These are phyloP conservation scores for Scartelaos histophorus DNA, from an alignment of 2,113 vertebrate genomes.

Conservation along the genomic window DNA sequence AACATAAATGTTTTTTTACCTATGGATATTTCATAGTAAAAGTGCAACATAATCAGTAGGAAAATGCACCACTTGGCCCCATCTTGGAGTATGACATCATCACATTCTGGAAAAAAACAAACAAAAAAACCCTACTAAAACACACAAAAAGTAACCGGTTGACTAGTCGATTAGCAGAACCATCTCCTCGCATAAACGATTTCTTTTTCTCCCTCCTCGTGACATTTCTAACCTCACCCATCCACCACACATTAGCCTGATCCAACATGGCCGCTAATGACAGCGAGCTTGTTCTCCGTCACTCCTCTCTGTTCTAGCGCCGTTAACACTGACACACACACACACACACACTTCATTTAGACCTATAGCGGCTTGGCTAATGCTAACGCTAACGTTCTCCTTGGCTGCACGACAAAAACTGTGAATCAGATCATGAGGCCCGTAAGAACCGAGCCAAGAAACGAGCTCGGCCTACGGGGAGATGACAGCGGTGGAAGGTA, in stretches of 20 bases:
- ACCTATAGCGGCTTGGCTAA: slow-evolving; percentile 52
- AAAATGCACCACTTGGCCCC: too few relatives aligned
- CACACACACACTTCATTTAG: slow-evolving; percentile 69
- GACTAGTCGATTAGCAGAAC: not conserved
- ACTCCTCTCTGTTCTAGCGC: slow-evolving; percentile 50
- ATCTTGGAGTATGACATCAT: too few relatives aligned
- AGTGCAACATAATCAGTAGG: too few relatives aligned
- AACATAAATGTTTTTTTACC: too few relatives aligned
- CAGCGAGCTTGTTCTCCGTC: slow-evolving; percentile 45
- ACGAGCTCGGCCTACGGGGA: slow-evolving; percentile 45
- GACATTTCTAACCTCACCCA: slow-evolving; percentile 29
- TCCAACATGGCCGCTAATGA: slow-evolving; percentile 59
- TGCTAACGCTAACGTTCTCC: slow-evolving; percentile 46
- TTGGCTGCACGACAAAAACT: slow-evolving; percentile 71
- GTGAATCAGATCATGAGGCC: slow-evolving; percentile 74
- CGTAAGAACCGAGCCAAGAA: slow-evolving; percentile 57
- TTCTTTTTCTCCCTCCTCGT: slow-evolving; percentile 2
- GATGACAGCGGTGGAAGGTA: slow-evolving; percentile 36
- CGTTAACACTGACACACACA: slow-evolving; percentile 64
- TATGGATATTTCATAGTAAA: too few relatives aligned
- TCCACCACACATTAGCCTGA: slow-evolving; percentile 37
- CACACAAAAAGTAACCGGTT: not conserved
- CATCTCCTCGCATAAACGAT: not conserved
- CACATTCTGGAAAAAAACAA: not conserved
- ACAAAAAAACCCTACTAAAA: not conserved